These are phyloP conservation scores for Abscondita cerata DNA, from an alignment of 2,888 invertebrate species.

Conservation along the genomic window DNA sequence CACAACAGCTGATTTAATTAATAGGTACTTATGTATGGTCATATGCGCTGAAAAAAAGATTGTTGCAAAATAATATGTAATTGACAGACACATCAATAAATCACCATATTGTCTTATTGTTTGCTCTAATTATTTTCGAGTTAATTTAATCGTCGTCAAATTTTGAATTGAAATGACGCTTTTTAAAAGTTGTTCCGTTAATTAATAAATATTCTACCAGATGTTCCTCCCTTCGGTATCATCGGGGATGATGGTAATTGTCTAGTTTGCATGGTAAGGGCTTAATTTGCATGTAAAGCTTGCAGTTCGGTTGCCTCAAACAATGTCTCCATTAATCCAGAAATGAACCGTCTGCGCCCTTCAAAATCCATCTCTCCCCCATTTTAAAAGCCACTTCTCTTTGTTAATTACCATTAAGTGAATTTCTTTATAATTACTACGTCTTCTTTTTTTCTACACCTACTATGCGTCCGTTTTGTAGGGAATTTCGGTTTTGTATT, in stretches of 20 bases:
- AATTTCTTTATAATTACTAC: conserved; percentile 46
- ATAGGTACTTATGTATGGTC: neutral
- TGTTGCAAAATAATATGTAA: too few species aligned
- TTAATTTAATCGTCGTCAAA: too few species aligned
- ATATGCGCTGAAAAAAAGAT: too few species aligned
- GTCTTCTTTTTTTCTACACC: neutral
- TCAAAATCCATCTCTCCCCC: conserved; percentile 22
- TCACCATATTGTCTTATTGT: too few species aligned
- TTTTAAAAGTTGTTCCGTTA: conserved; percentile 5
- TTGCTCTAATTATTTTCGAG: too few species aligned
- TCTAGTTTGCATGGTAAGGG: conserved; percentile 59
- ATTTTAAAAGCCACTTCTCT: conserved; percentile 37
- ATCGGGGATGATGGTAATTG: conserved; percentile 54
- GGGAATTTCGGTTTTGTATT: too few species aligned
- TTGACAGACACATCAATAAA: too few species aligned
- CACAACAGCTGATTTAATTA: conserved; percentile 4
- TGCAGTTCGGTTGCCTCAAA: conserved; percentile 54
- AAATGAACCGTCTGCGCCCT: conserved; percentile 51
- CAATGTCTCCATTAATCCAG: conserved; percentile 59
- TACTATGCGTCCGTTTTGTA: too few species aligned
- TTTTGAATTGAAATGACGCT: too few species aligned
- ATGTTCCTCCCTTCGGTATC: conserved; percentile 26
- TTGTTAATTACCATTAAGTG: conserved; percentile 50
- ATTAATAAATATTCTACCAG: conserved; percentile 24
- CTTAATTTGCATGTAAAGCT: conserved; percentile 59